Evolutionary conservation across 1,140 invertebrate species (phyloP).

Genomic region (Papilio xuthus): DNA sequence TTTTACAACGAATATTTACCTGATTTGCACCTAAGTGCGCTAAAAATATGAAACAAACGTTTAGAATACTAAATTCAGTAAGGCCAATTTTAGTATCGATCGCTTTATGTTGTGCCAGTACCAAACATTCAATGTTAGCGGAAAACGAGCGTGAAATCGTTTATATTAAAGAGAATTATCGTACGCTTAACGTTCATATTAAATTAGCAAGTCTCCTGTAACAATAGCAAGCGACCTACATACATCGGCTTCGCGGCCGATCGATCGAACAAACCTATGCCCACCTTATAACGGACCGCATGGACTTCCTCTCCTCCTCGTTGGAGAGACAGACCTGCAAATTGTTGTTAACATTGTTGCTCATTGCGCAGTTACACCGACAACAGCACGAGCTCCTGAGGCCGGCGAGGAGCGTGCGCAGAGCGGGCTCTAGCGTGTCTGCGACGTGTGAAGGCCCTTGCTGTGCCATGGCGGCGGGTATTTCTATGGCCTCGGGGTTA

Average conservation of each 20-base stretch:
- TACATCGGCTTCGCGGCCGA: slow-evolving; percentile 48
- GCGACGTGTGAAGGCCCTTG: slow-evolving; percentile 51
- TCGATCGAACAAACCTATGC: slow-evolving; percentile 58
- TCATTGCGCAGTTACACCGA: slow-evolving; percentile 63
- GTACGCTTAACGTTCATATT: slow-evolving; percentile 8
- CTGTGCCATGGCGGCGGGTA: slow-evolving; percentile 50
- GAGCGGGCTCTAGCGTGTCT: slow-evolving; percentile 69
- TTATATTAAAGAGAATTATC: slow-evolving; percentile 42
- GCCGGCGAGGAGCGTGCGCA: slow-evolving; percentile 68
- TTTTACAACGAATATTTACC: slow-evolving; percentile 67
- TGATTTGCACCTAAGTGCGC: slow-evolving; percentile 76
- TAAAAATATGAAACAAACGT: slow-evolving; percentile 73
- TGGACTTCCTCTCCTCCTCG: slow-evolving; percentile 78
- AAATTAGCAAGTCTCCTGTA: slow-evolving; percentile 27
- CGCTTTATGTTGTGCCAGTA: slow-evolving; percentile 22
- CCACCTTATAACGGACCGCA: slow-evolving; percentile 85
- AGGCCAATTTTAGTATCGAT: slow-evolving; percentile 22
- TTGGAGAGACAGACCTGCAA: slow-evolving; percentile 82
- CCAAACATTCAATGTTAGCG: slow-evolving; percentile 25
- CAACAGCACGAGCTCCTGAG: slow-evolving; percentile 74
- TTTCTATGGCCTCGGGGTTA: slow-evolving; percentile 69
- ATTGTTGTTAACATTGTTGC: slow-evolving; percentile 74
- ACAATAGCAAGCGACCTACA: slow-evolving; percentile 45
- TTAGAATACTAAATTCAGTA: slow-evolving; percentile 48
- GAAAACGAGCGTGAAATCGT: slow-evolving; percentile 52